These are phyloP conservation scores for Drosophila mercatorum DNA, from an alignment of 2,888 invertebrate species.

Conservation along the genomic window DNA sequence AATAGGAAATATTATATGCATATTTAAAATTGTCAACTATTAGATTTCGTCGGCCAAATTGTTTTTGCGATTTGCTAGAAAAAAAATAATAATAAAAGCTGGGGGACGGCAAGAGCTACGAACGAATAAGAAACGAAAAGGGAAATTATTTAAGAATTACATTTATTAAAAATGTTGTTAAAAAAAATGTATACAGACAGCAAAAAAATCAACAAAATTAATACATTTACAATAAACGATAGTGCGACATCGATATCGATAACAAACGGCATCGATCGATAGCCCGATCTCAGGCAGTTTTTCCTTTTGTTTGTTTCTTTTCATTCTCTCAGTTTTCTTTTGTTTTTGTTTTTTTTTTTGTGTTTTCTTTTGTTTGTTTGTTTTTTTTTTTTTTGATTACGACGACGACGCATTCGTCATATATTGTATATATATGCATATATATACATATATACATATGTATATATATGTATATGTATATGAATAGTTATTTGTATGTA, in stretches of 20 bases:
- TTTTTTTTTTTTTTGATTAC: constrained; percentile 33
- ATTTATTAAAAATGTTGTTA: constrained; percentile 80
- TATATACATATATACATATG: constrained; percentile 4
- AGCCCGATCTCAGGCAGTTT: constrained; percentile 40
- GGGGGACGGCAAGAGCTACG: background rate
- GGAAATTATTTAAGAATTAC: constrained; percentile 74
- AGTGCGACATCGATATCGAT: constrained; percentile 75
- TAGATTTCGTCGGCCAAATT: background rate
- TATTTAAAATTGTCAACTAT: background rate
- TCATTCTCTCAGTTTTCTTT: constrained; percentile 6
- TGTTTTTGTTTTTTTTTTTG: constrained; percentile 10
- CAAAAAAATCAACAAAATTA: constrained; percentile 81
- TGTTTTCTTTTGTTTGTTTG: constrained; percentile 1
- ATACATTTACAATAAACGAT: constrained; percentile 80
- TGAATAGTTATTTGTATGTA: constrained; percentile 41
- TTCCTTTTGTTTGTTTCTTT: constrained; percentile 6
- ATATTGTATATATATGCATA: constrained; percentile 19
- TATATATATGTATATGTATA: constrained; percentile 19
- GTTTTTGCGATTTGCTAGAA: constrained; percentile 3
- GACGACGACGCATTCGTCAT: constrained; percentile 54
- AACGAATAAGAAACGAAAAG: constrained; percentile 29
- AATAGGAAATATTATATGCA: background rate
- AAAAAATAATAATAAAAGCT: background rate
- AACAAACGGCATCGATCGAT: constrained; percentile 58
- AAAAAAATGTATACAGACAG: constrained; percentile 80